These are phyloP conservation scores for Lagorchestes hirsutus DNA, from an alignment of 2,797 vertebrate species.

Conservation along the genomic window DNA sequence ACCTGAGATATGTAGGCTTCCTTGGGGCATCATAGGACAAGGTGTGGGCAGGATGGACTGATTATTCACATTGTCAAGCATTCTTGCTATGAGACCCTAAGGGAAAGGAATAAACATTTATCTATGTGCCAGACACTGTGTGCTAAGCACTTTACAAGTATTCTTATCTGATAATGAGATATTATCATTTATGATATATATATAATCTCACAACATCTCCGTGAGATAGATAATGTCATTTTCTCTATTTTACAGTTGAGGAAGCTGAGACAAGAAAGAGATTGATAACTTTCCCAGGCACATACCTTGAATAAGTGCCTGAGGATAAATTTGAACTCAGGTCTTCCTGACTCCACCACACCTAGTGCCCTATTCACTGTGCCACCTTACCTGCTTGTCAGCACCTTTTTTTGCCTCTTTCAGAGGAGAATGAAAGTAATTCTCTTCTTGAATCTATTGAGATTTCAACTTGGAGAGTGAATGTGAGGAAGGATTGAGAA, in stretches of 20 bases:
- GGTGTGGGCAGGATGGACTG: neutral
- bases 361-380: neutral
- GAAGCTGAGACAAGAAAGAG: neutral
- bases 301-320: neutral
- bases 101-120: neutral
- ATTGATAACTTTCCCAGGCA: neutral
- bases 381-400: neutral
- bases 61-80: neutral
- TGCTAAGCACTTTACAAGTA: neutral
- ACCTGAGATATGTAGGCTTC: neutral
- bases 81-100: neutral
- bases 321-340: neutral
- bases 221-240: neutral
- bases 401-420: neutral
- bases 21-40: neutral
- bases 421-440: neutral
- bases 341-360: conserved; percentile 13
- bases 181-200: too few species aligned
- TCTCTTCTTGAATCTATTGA: neutral
- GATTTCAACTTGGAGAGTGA: neutral
- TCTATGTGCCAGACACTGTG: neutral
- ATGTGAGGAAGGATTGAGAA: neutral
- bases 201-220: neutral
- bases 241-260: neutral
- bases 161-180: too few species aligned